These are phyloP conservation scores for Fulica atra DNA, from an alignment of 2,113 vertebrate genomes.

Conservation along the genomic window DNA sequence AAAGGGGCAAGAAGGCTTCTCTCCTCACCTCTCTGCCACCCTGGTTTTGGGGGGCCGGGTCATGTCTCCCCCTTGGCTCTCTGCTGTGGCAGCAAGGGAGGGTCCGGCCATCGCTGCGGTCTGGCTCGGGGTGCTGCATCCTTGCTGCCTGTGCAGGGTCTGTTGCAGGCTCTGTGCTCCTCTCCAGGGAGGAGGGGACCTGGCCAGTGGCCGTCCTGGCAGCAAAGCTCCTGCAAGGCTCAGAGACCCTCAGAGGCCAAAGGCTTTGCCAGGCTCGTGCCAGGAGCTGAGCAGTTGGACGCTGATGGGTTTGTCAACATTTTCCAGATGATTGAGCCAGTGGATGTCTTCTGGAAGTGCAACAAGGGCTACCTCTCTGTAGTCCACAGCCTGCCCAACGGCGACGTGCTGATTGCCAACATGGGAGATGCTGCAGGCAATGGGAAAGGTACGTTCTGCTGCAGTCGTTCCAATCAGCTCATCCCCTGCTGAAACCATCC, in stretches of 20 bases:
- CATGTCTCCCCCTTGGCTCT: neutral
- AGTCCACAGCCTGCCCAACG: neutral
- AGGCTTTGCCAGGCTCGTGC: neutral
- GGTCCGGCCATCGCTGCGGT: fast-evolving
- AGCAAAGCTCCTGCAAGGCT: too few species aligned
- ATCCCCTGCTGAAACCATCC: too few species aligned
- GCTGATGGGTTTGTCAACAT: fast-evolving
- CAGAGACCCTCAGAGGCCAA: too few species aligned
- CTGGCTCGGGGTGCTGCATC: too few species aligned
- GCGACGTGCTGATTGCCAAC: conserved; percentile 2
- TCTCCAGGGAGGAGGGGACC: too few species aligned
- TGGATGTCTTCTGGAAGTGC: conserved; percentile 41
- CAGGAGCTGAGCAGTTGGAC: neutral
- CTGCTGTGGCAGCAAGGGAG: neutral
- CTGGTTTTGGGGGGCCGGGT: neutral
- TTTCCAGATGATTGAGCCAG: neutral
- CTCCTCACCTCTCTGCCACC: neutral
- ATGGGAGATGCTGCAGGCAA: neutral
- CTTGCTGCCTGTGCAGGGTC: too few species aligned
- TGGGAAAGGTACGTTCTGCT: neutral
- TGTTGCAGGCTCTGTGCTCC: too few species aligned
- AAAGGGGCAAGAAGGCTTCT: neutral
- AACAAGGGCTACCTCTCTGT: neutral
- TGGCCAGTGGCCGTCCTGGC: too few species aligned
- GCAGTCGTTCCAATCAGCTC: fast-evolving